A percentile compares a stretch with the other conserved stretches of the same genome.
These are phyloP conservation scores for Corythaixoides concolor DNA, from an alignment of 2,113 vertebrate genomes.

Conservation along the genomic window DNA sequence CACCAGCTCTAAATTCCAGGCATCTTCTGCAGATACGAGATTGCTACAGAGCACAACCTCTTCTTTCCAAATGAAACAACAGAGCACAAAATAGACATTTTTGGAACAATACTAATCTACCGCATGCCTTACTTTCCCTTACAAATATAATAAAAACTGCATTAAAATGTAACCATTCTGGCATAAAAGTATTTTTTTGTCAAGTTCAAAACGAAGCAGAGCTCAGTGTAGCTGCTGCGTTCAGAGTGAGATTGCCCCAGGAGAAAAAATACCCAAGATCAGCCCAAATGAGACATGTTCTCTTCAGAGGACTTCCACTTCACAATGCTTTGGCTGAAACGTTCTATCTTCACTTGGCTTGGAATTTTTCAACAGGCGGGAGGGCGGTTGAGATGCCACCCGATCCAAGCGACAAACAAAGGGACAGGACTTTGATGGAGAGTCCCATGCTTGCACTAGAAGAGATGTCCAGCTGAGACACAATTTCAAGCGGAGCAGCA, in stretches of 20 bases:
- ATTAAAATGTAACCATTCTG: neutral
- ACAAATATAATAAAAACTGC: neutral
- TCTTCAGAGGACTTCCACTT: neutral
- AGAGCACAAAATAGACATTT: neutral
- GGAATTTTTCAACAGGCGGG: neutral
- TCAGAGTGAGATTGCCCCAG: neutral
- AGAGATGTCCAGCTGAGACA: slow-evolving; percentile 8
- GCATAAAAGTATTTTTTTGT: neutral
- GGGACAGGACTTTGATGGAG: neutral
- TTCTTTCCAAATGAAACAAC: neutral
- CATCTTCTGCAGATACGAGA: neutral
- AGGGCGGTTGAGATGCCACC: neutral
- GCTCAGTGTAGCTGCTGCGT: neutral
- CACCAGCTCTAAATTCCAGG: neutral
- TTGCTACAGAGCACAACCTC: neutral
- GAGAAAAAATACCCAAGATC: neutral
- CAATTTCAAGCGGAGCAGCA: neutral
- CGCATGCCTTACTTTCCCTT: neutral
- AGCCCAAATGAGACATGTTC: neutral
- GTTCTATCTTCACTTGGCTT: neutral
- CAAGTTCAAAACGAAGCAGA: neutral
- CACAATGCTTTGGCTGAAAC: neutral
- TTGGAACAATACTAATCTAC: neutral
- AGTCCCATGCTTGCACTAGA: neutral
- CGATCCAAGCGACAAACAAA: neutral